phyloP scores from a whole-genome alignment of 2,113 vertebrate species.

The Raja brachyura region DNA sequence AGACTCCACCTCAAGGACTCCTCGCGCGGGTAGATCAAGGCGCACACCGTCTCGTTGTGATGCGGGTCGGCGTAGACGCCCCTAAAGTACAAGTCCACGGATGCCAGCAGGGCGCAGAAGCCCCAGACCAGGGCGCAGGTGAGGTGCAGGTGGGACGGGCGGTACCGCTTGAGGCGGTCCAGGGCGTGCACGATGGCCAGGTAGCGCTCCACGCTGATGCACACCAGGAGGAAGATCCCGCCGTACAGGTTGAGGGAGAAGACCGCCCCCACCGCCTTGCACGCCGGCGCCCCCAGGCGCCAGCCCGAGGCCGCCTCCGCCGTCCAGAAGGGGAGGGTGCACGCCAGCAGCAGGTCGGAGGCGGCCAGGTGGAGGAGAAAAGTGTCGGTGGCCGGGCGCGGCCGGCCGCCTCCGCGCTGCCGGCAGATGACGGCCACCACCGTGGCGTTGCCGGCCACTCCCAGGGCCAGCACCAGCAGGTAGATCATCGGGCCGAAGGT shows the following conservation, averaged over 20 bases:
- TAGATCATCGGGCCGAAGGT: constrained; percentile 54
- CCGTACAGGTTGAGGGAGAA: constrained; percentile 68
- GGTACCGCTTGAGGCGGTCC: constrained; percentile 50
- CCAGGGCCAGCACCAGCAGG: constrained; percentile 57
- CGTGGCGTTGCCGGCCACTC: constrained; percentile 66
- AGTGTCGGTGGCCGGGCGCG: constrained; percentile 65
- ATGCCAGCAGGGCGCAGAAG: constrained; percentile 52
- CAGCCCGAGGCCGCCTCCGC: constrained; percentile 59
- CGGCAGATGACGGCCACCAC: constrained; percentile 69
- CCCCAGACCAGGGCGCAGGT: constrained; percentile 60
- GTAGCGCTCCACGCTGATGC: constrained; percentile 72
- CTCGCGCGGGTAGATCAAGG: constrained; percentile 42
- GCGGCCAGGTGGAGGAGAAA: constrained; percentile 80
- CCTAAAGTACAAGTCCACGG: constrained; percentile 56
- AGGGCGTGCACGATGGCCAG: constrained; percentile 65
- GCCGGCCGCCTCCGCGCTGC: constrained; percentile 62
- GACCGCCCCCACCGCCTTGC: constrained; percentile 62
- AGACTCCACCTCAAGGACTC: constrained; percentile 54
- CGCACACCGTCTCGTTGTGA: constrained; percentile 50
- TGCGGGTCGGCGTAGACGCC: constrained; percentile 40
- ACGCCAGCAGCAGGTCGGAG: constrained; percentile 71
- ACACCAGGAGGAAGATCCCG: constrained; percentile 66
- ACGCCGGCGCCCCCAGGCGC: constrained; percentile 56
- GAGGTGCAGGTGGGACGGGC: constrained; percentile 57
- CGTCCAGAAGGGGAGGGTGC: constrained; percentile 72